phyloP scores from a whole-genome alignment of 2,888 invertebrate genomes.

The Nomada flava region DNA sequence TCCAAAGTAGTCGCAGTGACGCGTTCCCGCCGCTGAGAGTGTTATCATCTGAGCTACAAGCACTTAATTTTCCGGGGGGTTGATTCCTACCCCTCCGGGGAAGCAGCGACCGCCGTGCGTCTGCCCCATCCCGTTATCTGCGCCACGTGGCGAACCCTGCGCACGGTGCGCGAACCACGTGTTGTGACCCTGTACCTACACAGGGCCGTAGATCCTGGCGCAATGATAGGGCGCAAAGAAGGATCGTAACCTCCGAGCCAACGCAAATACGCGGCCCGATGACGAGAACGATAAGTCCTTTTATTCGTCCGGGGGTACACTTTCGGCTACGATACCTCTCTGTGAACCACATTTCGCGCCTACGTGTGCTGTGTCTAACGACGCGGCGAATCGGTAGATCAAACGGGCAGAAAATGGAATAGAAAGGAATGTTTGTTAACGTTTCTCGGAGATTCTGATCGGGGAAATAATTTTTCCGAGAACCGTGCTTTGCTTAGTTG shows the following conservation, averaged over 20 bases:
- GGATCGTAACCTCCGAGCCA: constrained; percentile 81
- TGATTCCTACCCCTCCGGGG: constrained; percentile 77
- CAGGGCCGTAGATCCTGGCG: constrained; percentile 74
- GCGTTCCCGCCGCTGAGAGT: constrained; percentile 61
- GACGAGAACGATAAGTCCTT: constrained; percentile 73
- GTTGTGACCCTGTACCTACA: constrained; percentile 69
- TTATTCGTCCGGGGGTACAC: constrained; percentile 67
- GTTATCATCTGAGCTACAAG: constrained; percentile 82
- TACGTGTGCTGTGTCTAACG: constrained; percentile 34
- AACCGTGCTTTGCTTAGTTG: too few relatives aligned
- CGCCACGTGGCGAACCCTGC: constrained; percentile 81
- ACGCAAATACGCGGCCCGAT: constrained; percentile 80
- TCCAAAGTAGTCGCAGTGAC: constrained; percentile 59
- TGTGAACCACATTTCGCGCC: constrained; percentile 65
- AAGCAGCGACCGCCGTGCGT: constrained; percentile 62
- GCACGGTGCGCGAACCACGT: constrained; percentile 78
- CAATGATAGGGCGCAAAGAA: constrained; percentile 77
- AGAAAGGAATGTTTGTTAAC: background rate
- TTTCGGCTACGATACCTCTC: constrained; percentile 42
- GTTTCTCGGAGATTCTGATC: background rate
- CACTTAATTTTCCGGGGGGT: constrained; percentile 84
- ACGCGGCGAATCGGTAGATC: constrained; percentile 4
- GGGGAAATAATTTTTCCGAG: background rate
- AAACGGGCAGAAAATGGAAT: background rate
- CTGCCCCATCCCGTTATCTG: constrained; percentile 81